A percentile compares a stretch with the other conserved stretches of the same genome.
Conservation (phyloP, 2,113 vertebrate genomes). For the Platysteira castanea region DNA sequence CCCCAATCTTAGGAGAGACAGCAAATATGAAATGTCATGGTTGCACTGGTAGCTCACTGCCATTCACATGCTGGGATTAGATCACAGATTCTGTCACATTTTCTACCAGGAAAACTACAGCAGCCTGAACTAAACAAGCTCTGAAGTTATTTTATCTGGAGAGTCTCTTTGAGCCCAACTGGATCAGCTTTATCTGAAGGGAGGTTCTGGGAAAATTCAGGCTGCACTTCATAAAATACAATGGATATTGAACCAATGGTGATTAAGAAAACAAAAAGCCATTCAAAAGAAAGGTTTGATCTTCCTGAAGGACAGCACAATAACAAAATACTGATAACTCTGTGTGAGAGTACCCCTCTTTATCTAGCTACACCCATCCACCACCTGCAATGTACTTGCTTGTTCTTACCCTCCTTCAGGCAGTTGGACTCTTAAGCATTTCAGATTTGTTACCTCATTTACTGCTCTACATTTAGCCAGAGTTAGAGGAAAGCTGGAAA, state of each 20-base stretch:
- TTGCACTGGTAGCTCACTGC: neutral
- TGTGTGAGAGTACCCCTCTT: neutral
- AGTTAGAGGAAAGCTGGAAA: neutral
- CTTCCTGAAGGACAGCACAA: neutral
- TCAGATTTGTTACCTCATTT: neutral
- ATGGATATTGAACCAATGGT: neutral
- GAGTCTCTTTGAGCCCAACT: neutral
- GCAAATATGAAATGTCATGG: conserved; percentile 1
- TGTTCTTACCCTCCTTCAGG: neutral
- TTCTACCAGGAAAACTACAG: neutral
- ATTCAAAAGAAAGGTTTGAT: neutral
- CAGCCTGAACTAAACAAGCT: neutral
- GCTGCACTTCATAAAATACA: neutral
- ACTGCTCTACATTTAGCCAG: neutral
- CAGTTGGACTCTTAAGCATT: neutral
- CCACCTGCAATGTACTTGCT: neutral
- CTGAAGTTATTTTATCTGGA: neutral
- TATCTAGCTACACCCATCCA: neutral
- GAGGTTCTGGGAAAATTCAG: neutral
- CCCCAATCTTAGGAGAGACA: neutral
- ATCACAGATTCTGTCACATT: neutral
- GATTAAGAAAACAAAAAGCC: neutral
- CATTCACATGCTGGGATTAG: neutral
- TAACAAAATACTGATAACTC: neutral
- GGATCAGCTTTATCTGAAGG: neutral